These are phyloP conservation scores for Mellivora capensis DNA, from an alignment of 2,113 vertebrate species.

Conservation along the genomic window DNA sequence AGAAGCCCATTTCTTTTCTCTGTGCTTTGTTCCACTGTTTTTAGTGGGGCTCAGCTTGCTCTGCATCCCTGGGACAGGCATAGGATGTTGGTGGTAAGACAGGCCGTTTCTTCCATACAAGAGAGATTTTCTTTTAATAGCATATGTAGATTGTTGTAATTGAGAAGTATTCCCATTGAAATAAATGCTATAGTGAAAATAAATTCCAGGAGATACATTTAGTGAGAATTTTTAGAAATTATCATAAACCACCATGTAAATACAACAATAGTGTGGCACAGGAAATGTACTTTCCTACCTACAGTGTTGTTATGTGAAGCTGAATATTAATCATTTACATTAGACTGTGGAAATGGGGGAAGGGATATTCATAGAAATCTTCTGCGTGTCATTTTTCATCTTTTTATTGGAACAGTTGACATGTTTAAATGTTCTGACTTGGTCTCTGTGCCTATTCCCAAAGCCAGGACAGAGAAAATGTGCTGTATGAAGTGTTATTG, in stretches of 20 bases:
- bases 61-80: background rate
- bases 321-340: background rate
- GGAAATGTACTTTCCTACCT: background rate
- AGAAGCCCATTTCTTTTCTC: background rate
- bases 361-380: background rate
- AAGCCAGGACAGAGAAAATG: background rate
- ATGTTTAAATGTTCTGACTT: slow-evolving; percentile 12
- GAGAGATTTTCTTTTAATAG: background rate
- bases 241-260: background rate
- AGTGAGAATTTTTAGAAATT: slow-evolving; percentile 38
- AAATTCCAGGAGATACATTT: slow-evolving; percentile 22
- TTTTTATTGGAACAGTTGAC: background rate
- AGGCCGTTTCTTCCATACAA: background rate
- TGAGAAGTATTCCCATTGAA: slow-evolving; percentile 6
- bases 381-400: background rate
- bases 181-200: background rate
- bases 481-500: background rate
- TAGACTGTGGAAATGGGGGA: background rate
- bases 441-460: background rate
- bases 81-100: background rate
- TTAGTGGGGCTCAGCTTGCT: background rate
- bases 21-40: background rate
- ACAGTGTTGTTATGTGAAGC: background rate
- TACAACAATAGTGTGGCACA: background rate
- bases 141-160: background rate